phyloP scores from a whole-genome alignment of 2,888 invertebrate species.

The Aspidiotus destructor region DNA sequence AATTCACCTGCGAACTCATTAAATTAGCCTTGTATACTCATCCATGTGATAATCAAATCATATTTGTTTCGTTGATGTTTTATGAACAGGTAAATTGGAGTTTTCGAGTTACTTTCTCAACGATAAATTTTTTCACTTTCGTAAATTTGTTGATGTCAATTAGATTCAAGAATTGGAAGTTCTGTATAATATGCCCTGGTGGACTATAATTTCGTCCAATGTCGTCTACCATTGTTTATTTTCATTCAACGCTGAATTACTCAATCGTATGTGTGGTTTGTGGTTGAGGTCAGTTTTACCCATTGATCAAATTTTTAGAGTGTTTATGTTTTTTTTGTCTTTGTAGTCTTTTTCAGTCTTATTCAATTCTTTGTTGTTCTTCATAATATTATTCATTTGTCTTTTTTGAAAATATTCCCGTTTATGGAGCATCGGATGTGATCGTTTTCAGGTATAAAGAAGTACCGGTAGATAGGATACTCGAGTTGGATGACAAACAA shows the following conservation, averaged over 20 bases:
- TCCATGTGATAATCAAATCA: slow-evolving; percentile 1
- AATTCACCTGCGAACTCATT: not conserved
- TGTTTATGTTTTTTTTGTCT: too few relatives aligned
- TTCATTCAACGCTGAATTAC: slow-evolving; percentile 4
- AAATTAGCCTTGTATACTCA: not conserved
- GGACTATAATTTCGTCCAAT: not conserved
- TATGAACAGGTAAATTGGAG: slow-evolving; percentile 2
- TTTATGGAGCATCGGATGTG: not conserved
- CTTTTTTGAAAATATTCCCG: not conserved
- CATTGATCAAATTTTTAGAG: too few relatives aligned
- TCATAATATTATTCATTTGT: not conserved
- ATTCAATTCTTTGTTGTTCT: too few relatives aligned
- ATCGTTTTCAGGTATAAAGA: not conserved
- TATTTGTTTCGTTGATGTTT: not conserved
- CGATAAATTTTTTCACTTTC: not conserved
- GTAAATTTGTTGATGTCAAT: not conserved
- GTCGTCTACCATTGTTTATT: slow-evolving; percentile 1
- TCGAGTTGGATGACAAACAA: too few relatives aligned
- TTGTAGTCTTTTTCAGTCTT: too few relatives aligned
- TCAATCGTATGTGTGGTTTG: not conserved
- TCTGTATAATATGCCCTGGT: not conserved
- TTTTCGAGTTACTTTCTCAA: not conserved
- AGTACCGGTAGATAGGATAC: not conserved
- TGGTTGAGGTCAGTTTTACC: not conserved
- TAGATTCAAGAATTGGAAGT: not conserved